phyloP scores from a whole-genome alignment of 2,113 vertebrate species.

The Redunca redunca region DNA sequence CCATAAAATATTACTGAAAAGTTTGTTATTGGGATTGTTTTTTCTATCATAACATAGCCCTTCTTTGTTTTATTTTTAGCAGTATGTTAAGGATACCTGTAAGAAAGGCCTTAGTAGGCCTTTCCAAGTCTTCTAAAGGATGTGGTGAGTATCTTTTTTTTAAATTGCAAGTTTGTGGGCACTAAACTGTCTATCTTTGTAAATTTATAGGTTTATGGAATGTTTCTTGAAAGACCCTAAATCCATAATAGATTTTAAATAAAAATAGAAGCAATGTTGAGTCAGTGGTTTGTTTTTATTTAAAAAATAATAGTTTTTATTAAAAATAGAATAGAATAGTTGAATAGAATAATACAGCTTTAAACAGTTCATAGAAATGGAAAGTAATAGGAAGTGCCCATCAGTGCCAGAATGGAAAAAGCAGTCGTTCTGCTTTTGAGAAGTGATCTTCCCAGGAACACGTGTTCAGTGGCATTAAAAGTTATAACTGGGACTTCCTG shows the following conservation, averaged over 20 bases:
- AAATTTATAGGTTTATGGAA: not conserved
- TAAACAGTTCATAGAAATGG: not conserved
- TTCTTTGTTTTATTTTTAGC: slow-evolving; percentile 74
- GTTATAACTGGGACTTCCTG: not conserved
- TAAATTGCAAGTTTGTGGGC: not conserved
- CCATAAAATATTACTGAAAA: not conserved
- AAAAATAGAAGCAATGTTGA: not conserved
- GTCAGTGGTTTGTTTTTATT: not conserved
- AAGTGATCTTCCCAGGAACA: not conserved
- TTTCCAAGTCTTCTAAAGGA: slow-evolving; percentile 76
- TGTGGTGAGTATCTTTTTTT: slow-evolving; percentile 80
- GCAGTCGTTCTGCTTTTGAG: slow-evolving; percentile 13
- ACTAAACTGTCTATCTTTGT: not conserved
- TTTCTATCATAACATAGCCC: not conserved
- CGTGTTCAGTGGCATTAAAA: not conserved
- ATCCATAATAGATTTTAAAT: not conserved
- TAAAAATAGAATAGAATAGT: not conserved
- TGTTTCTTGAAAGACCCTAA: slow-evolving; percentile 9
- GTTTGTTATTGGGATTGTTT: not conserved
- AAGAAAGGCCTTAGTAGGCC: slow-evolving; percentile 81
- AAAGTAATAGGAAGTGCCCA: not conserved
- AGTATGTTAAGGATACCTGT: slow-evolving; percentile 89
- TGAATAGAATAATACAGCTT: not conserved
- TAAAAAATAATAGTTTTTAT: slow-evolving; percentile 12
- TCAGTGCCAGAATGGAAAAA: not conserved